Evolutionary conservation across 2,888 invertebrate species (phyloP), one percentile per base, ranked within the genome.

Genomic region (Spilarctia lutea): DNA sequence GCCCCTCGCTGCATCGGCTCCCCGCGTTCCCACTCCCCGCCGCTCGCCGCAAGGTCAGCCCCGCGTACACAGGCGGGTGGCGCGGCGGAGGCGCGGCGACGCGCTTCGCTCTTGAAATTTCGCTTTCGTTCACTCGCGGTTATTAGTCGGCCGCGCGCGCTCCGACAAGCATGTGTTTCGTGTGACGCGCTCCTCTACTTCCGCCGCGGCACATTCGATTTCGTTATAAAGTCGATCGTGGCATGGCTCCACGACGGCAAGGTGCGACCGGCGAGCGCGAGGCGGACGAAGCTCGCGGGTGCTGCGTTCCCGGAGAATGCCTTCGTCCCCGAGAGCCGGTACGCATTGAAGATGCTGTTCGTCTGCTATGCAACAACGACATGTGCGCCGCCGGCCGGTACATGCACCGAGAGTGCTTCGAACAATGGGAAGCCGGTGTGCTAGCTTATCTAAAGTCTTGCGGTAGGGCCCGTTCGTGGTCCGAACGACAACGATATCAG

Each of bases 381-480:
- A 97, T 97, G 89, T 99, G 99, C 96, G 96, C 96, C 80, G 97
- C 97, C 88, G 99, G 99, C 80, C 97, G 98, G 92, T 99, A 98
- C 92, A 99, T 99, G 99, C 99, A 99, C 96, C 97, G 98, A 85
- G 98, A 98, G 92, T 99, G 99, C 94, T 99, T 99, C 96, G 98
- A 99, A 84, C 97, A 97, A 86, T 99, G 99, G 99, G 99, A 99
- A 94, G 97, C 97, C 92, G 97, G 97, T 60, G 98, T 99, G 75
- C 96, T 99, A 83, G 97, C 98, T 72, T 98, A 98, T 90, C 96
- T 99, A 78, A 98, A 99, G 92, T 98, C 98, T 56, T 98, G 98
- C 94, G 99, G 99, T 71, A 96, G 99, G 56, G 99, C 99, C 7
- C 96, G 99, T 35, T 98, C 98, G 83, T 99, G 99, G 99, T 99